Evolutionary conservation across 30 jellyfish, hydroid and myxozoan genomes (phyloP).

Genomic region (Nemopilema nomurai): DNA sequence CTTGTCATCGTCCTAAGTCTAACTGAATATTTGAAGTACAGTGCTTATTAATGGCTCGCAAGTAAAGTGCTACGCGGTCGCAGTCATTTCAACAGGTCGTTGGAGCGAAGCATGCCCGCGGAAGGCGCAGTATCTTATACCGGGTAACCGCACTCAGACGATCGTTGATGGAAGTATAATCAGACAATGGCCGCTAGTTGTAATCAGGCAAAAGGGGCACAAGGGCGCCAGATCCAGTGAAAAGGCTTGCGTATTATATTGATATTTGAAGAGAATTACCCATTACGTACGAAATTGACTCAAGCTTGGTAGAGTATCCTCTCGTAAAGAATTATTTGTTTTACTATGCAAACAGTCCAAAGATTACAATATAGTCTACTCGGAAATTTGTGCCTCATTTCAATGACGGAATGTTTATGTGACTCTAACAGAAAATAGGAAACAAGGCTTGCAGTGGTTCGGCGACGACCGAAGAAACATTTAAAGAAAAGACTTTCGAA

Average conservation of each 20-base stretch:
- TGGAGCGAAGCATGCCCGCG: conserved; percentile 5
- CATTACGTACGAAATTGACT: conserved; percentile 41
- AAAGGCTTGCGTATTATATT: conserved; percentile 21
- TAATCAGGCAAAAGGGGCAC: conserved; percentile 21
- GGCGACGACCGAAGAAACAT: too few species aligned
- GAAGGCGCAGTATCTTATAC: neutral
- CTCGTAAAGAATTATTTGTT: conserved; percentile 27
- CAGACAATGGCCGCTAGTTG: conserved; percentile 50
- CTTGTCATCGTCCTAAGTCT: too few species aligned
- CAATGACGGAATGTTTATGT: neutral
- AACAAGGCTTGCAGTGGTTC: too few species aligned
- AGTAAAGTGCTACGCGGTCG: too few species aligned
- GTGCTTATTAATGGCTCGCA: too few species aligned
- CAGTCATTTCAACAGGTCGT: conserved; percentile 22
- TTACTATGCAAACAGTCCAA: conserved; percentile 23
- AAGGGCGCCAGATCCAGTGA: conserved; percentile 45
- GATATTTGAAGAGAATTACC: conserved; percentile 43
- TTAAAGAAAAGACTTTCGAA: too few species aligned
- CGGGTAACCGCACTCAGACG: conserved; percentile 56
- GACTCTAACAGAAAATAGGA: conserved; percentile 4
- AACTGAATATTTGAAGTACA: too few species aligned
- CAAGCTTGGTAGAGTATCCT: conserved; percentile 24
- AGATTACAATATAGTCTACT: conserved; percentile 31
- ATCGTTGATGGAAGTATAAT: conserved; percentile 57
- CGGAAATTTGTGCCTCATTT: conserved; percentile 30